A percentile compares a stretch with the other conserved stretches of the same genome.
Evolutionary conservation across 1,140 invertebrate genomes (phyloP).

Genomic region (Dinoponera quadriceps): DNA sequence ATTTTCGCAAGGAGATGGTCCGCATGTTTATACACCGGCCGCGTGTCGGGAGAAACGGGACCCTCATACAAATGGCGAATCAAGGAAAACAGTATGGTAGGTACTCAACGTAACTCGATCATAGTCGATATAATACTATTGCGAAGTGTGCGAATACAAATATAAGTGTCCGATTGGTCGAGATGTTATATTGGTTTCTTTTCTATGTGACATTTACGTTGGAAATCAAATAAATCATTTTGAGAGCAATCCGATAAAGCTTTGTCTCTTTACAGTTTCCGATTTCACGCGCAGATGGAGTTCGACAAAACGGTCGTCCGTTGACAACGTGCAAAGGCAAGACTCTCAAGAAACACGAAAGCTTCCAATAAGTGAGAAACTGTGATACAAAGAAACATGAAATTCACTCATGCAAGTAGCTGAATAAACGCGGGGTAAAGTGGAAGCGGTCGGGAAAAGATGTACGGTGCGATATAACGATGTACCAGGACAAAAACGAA

Average conservation of each 20-base stretch:
- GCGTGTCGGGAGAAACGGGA: slow-evolving; percentile 68
- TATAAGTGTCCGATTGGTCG: neutral
- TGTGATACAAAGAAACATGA: slow-evolving; percentile 5
- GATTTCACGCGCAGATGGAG: slow-evolving; percentile 63
- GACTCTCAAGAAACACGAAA: slow-evolving; percentile 22
- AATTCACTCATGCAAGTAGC: slow-evolving; percentile 5
- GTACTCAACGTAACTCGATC: neutral
- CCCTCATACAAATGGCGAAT: slow-evolving; percentile 44
- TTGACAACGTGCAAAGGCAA: neutral
- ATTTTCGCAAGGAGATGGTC: slow-evolving; percentile 89
- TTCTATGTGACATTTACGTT: neutral
- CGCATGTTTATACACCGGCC: slow-evolving; percentile 79
- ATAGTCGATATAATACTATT: neutral
- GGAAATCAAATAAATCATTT: neutral
- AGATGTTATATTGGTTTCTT: neutral
- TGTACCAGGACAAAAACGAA: neutral
- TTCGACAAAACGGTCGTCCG: slow-evolving; percentile 75
- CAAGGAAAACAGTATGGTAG: slow-evolving; percentile 64
- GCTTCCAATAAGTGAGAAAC: slow-evolving; percentile 5
- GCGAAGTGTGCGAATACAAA: neutral
- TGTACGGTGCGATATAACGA: slow-evolving; percentile 11
- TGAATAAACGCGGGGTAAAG: slow-evolving; percentile 12
- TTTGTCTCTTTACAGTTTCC: slow-evolving; percentile 35
- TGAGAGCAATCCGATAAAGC: neutral
- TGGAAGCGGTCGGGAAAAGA: neutral